phyloP scores from a whole-genome alignment of 2,888 invertebrate species.

The Papilio demoleus region DNA sequence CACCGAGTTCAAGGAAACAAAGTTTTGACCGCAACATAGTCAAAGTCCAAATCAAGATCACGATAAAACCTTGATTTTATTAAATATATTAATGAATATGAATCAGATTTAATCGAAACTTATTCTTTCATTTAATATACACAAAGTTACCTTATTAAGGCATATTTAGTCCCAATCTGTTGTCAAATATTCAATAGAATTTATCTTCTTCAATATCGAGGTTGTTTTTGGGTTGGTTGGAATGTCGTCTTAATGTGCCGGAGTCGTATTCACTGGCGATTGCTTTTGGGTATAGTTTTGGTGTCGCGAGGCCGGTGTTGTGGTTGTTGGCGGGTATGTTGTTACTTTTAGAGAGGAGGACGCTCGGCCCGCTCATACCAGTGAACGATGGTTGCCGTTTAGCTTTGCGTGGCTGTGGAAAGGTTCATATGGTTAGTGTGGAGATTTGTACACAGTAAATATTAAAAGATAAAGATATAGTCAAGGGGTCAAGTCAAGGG shows the following conservation, averaged over 20 bases:
- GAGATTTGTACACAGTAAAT: too few species aligned
- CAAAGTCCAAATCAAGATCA: not conserved
- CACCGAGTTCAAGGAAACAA: not conserved
- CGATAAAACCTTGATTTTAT: not conserved
- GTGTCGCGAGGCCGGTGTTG: conserved; percentile 82
- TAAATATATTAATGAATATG: not conserved
- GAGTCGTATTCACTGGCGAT: conserved; percentile 89
- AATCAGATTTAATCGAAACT: not conserved
- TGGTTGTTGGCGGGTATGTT: conserved; percentile 86
- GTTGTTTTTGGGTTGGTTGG: conserved; percentile 87
- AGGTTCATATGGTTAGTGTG: conserved; percentile 32
- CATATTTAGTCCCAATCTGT: too few species aligned
- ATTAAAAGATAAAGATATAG: too few species aligned
- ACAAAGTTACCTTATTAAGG: too few species aligned
- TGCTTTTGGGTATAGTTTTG: conserved; percentile 87
- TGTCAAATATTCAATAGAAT: conserved; percentile 78
- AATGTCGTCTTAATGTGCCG: conserved; percentile 89
- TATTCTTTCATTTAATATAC: too few species aligned
- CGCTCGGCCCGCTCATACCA: conserved; percentile 78
- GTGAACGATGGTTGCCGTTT: conserved; percentile 90
- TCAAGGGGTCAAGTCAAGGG: too few species aligned
- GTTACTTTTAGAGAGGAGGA: conserved; percentile 82
- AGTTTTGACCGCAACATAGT: not conserved
- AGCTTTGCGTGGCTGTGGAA: conserved; percentile 74
- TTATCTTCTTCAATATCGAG: conserved; percentile 86